Evolutionary conservation across 2,888 invertebrate species (phyloP), one percentile per base, ranked within the genome.

Genomic region (Stenotaenia linearis): DNA sequence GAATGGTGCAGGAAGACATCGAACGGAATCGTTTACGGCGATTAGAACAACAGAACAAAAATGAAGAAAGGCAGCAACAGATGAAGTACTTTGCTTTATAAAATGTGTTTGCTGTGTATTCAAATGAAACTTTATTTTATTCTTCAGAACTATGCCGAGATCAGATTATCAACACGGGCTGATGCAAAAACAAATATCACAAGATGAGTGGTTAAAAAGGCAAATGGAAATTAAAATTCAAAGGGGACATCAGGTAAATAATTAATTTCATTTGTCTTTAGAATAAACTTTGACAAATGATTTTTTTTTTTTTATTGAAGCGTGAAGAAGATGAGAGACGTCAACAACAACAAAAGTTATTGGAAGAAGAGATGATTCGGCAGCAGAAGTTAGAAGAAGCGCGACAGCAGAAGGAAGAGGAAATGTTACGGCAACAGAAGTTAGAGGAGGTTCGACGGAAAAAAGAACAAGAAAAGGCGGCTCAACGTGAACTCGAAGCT

Each of bases 371-470:
- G n/a, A n/a, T 32, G 32, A 6, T 6, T 56, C 10, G 4, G 56
- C 56, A 56, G 56, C 56, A 23, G 45, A 9, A 85, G 85, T 80
- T 82, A 83, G 77, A 85, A 86, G 79, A 81, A 84, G 84, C 84
- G 28, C 84, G 85, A 23, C 83, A 84, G 80, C 83, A 83, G 61
- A 83, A 82, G 80, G 80, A 81, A 37, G 84, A 85, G 78, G 85
- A 86, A 56, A 61, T 80, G 7, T 18, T 81, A 10, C 82, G 89
- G 88, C 82, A 85, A 86, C 82, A 88, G 75, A 88, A 89, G 82
- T 87, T 89, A 32, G 90, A 90, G 75, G 90, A 90, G 78, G 86
- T 89, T 78, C 88, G 89, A 80, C 86, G 88, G 78, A 89, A 89
- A 56, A 88, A 89, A 82, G 85, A 86, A 10, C 86, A 88, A 78